These are phyloP conservation scores for Meloidogyne exigua DNA, from an alignment of 1,140 invertebrate genomes.

Conservation along the genomic window DNA sequence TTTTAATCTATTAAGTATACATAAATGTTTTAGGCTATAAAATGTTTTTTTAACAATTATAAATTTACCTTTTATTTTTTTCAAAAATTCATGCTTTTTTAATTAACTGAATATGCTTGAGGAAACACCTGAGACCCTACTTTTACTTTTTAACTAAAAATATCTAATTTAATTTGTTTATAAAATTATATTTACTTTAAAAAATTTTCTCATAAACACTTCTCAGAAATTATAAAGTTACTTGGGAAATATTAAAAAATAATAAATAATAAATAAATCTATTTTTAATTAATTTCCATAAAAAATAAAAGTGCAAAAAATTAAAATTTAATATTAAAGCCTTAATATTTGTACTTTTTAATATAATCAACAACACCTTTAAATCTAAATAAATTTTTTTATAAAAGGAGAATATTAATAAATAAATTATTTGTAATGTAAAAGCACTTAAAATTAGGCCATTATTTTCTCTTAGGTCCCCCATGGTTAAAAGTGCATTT, in stretches of 20 bases:
- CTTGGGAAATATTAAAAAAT: not conserved
- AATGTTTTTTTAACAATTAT: no score
- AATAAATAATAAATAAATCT: not conserved
- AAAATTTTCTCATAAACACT: not conserved
- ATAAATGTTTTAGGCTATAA: no score
- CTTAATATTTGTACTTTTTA: no score
- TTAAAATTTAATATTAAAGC: not conserved
- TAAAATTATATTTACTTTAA: constrained; percentile 1
- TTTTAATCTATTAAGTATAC: no score
- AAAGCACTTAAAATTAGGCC: no score
- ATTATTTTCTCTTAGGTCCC: no score
- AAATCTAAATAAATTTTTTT: no score
- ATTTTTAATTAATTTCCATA: not conserved
- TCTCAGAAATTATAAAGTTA: not conserved
- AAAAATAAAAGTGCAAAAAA: not conserved
- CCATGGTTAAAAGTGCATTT: no score
- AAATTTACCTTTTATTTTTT: not conserved
- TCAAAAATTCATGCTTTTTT: not conserved
- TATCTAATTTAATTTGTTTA: not conserved
- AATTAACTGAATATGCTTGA: not conserved
- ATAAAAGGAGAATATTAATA: no score
- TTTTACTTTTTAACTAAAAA: not conserved
- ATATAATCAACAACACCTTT: no score
- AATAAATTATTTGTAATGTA: no score
- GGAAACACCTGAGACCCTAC: not conserved